phyloP scores from a whole-genome alignment of 1,140 invertebrate genomes.

The Pomacea maculata region DNA sequence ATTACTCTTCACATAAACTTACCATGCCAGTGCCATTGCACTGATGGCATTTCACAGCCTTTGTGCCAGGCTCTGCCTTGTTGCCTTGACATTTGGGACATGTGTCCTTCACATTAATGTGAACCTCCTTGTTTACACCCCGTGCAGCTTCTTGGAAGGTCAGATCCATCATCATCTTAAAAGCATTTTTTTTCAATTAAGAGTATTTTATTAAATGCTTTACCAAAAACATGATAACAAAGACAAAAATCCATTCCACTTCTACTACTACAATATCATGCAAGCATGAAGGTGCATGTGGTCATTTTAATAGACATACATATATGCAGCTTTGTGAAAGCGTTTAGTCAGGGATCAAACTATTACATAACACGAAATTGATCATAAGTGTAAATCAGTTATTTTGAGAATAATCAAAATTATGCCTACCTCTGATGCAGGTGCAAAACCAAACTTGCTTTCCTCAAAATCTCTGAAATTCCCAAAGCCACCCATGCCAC shows the following conservation, averaged over 20 bases:
- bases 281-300: no score
- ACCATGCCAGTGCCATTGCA: slow-evolving; percentile 98
- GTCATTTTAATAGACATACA: no score
- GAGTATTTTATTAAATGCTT: no score
- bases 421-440: slow-evolving; percentile 83
- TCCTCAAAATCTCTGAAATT: slow-evolving; percentile 85
- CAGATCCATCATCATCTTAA: slow-evolving; percentile 85
- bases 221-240: no score
- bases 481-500: slow-evolving; percentile 61
- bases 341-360: no score
- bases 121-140: slow-evolving; percentile 93
- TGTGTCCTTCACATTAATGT: slow-evolving; percentile 90
- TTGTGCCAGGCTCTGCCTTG: slow-evolving; percentile 87
- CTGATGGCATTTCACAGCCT: slow-evolving; percentile 84
- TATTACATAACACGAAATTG: no score
- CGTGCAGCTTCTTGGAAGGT: slow-evolving; percentile 95
- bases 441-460: slow-evolving; percentile 86
- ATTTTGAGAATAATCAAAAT: neutral
- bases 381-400: neutral
- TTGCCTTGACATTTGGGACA: slow-evolving; percentile 89
- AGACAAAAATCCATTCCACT: no score
- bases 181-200: neutral
- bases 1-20: slow-evolving; percentile 22
- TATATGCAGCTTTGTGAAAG: no score
- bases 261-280: no score